Evolutionary conservation across 2,888 invertebrate genomes (phyloP).

Genomic region (Eretmocerus hayati): DNA sequence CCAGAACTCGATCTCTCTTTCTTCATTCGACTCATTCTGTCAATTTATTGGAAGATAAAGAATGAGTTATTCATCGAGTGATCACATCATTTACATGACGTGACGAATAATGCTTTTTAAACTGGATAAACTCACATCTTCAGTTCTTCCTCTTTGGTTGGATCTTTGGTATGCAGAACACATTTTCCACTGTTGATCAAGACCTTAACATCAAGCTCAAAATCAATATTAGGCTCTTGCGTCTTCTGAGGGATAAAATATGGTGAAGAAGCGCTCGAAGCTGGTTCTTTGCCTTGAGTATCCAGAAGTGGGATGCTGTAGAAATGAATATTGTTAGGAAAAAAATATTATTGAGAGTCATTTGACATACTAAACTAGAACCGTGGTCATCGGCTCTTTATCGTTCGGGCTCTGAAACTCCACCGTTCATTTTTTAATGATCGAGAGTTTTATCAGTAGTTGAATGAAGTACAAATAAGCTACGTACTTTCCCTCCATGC

Average conservation of each 20-base stretch:
- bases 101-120: conserved; percentile 43
- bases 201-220: conserved; percentile 93
- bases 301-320: conserved; percentile 41
- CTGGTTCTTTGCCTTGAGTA: conserved; percentile 40
- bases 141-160: conserved; percentile 60
- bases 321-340: too few relatives aligned
- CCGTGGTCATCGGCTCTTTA: too few relatives aligned
- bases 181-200: conserved; percentile 96
- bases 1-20: conserved; percentile 67
- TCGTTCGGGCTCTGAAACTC: too few relatives aligned
- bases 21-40: conserved; percentile 58
- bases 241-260: conserved; percentile 52
- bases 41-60: too few relatives aligned
- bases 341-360: too few relatives aligned
- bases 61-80: too few relatives aligned
- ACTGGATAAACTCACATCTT: conserved; percentile 50
- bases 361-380: too few relatives aligned
- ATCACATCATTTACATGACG: too few relatives aligned
- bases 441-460: too few relatives aligned
- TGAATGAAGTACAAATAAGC: too few relatives aligned
- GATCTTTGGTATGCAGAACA: conserved; percentile 87
- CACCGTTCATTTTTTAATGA: too few relatives aligned
- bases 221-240: conserved; percentile 87
- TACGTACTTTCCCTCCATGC: conserved; percentile 43
- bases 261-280: conserved; percentile 41